Percentiles rank a stretch among this genome's conserved stretches.
Conservation (phyloP, 2,113 vertebrate species). For the Phodopus roborovskii region DNA sequence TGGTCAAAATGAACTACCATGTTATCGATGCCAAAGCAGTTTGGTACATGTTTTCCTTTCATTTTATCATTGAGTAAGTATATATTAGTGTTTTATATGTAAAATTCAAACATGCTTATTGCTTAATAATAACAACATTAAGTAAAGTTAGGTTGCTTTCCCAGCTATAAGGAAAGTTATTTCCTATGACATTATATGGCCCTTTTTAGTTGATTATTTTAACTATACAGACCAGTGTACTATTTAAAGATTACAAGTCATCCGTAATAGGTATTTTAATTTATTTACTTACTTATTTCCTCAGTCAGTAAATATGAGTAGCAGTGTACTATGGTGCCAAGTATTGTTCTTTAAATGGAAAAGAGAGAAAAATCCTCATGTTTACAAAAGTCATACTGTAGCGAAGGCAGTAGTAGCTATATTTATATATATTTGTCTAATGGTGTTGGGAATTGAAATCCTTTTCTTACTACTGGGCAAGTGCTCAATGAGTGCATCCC, state of each 20-base stretch:
- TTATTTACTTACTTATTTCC: neutral
- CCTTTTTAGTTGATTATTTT: conserved; percentile 60
- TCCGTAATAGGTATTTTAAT: conserved; percentile 46
- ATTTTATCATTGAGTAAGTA: conserved; percentile 48
- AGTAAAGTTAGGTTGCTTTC: neutral
- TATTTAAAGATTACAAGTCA: conserved; percentile 2
- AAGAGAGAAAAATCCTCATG: neutral
- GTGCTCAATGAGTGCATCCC: neutral
- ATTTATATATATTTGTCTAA: neutral
- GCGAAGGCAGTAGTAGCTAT: neutral
- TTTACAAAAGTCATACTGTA: neutral
- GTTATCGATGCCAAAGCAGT: neutral
- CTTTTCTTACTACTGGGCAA: neutral
- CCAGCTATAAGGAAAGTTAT: conserved; percentile 21
- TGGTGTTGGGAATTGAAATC: neutral
- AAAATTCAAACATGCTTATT: conserved; percentile 10
- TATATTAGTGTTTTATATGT: neutral
- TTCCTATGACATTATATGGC: neutral
- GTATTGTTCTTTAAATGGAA: neutral
- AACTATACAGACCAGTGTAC: conserved; percentile 5
- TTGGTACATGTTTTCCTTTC: conserved; percentile 33
- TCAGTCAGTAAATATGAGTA: neutral
- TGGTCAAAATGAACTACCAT: conserved; percentile 21
- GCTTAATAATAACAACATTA: conserved; percentile 39
- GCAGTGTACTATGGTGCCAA: neutral